Conservation (phyloP, 2,797 vertebrate species). For the Pipistrellus pipistrellus region DNA sequence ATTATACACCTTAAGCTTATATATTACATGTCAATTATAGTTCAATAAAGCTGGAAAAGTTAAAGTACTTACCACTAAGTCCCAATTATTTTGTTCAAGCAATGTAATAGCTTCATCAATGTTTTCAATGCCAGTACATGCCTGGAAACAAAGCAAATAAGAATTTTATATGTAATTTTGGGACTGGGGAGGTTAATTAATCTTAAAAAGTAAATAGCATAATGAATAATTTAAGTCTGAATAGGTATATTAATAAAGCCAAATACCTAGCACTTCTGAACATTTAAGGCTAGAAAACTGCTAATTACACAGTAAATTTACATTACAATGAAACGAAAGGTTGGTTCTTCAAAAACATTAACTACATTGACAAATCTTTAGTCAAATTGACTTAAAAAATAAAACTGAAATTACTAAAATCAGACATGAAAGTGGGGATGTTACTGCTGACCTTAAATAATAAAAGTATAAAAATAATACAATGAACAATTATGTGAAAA, state of each 20-base stretch:
- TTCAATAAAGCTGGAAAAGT: constrained; percentile 1
- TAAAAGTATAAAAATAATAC: not conserved
- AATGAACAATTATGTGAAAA: not conserved
- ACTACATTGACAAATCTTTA: constrained; percentile 1
- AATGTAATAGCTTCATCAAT: constrained; percentile 99
- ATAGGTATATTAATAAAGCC: constrained; percentile 38
- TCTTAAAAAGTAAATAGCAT: constrained; percentile 60
- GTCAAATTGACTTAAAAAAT: not conserved
- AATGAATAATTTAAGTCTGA: constrained; percentile 47
- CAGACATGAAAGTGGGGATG: not conserved
- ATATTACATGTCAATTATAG: not conserved
- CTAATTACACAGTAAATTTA: constrained; percentile 60
- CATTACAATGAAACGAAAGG: constrained; percentile 17
- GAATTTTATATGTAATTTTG: constrained; percentile 67
- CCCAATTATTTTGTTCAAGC: constrained; percentile 99
- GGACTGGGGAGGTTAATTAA: constrained; percentile 7
- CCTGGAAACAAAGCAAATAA: constrained; percentile 89
- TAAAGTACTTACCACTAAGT: constrained; percentile 97
- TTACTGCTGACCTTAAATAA: not conserved
- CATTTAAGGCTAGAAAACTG: constrained; percentile 36
- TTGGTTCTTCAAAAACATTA: not conserved
- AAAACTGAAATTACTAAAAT: constrained; percentile 14
- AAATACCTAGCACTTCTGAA: constrained; percentile 18
- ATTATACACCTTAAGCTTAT: not conserved
- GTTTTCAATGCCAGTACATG: constrained; percentile 99